phyloP scores from a whole-genome alignment of 1,140 invertebrate genomes.

The Macrocentrus cingulum region DNA sequence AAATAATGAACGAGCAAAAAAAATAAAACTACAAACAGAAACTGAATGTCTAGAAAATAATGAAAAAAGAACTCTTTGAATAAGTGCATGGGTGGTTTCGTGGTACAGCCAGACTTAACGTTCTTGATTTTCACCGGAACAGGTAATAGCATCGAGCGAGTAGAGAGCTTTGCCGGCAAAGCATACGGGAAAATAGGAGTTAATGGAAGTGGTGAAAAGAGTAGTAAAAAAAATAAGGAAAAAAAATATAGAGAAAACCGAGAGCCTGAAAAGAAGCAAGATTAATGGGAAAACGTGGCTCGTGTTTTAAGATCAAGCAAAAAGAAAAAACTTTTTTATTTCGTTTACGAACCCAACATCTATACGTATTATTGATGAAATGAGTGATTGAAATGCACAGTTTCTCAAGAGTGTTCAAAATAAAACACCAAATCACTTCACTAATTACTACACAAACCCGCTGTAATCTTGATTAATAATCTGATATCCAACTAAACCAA shows the following conservation, averaged over 20 bases:
- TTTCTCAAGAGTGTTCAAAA: neutral
- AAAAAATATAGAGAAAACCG: slow-evolving; percentile 15
- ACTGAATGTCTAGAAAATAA: too few relatives aligned
- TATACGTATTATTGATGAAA: neutral
- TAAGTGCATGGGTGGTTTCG: slow-evolving; percentile 26
- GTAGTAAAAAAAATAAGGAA: slow-evolving; percentile 9
- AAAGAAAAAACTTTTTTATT: slow-evolving; percentile 12
- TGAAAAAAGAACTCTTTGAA: slow-evolving; percentile 22
- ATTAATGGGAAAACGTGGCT: slow-evolving; percentile 38
- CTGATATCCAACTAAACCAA: too few relatives aligned
- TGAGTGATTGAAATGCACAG: neutral
- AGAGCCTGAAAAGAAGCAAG: slow-evolving; percentile 35
- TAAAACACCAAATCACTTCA: too few relatives aligned
- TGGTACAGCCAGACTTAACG: slow-evolving; percentile 34
- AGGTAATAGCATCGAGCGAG: slow-evolving; percentile 23
- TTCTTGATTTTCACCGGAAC: slow-evolving; percentile 33
- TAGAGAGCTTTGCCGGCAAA: slow-evolving; percentile 16
- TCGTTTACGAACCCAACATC: neutral
- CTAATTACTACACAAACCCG: too few relatives aligned
- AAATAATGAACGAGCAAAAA: slow-evolving; percentile 1
- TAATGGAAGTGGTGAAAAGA: slow-evolving; percentile 40
- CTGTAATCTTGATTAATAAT: too few relatives aligned
- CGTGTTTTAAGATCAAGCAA: slow-evolving; percentile 30
- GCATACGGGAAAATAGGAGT: slow-evolving; percentile 41
- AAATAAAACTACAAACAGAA: too few relatives aligned